Evolutionary conservation across 2,888 invertebrate species (phyloP).

Genomic region (Galerucella nymphaeae): DNA sequence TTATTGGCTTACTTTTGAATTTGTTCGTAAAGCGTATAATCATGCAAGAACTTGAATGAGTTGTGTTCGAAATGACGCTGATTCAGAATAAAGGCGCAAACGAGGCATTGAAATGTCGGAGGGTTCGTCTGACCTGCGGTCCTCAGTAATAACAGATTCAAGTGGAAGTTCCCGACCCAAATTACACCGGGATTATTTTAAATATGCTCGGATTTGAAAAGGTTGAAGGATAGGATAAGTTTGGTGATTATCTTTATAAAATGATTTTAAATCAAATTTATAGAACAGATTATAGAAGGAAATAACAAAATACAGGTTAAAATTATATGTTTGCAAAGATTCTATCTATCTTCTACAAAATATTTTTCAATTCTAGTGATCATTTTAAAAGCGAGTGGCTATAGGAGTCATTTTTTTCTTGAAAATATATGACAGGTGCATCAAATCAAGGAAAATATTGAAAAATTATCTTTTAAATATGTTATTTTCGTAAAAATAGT

Average conservation of each 20-base stretch:
- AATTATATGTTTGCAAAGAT: no score
- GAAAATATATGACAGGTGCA: no score
- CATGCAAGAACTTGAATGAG: constrained; percentile 38
- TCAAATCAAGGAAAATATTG: no score
- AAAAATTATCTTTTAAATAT: no score
- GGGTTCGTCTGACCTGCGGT: constrained; percentile 41
- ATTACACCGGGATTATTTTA: constrained; percentile 26
- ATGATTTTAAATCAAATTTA: background rate
- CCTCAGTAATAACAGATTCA: constrained; percentile 40
- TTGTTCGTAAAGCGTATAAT: background rate
- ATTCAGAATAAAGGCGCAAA: constrained; percentile 43
- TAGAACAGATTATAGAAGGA: background rate
- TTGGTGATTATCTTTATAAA: background rate
- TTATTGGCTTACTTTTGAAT: constrained; percentile 16
- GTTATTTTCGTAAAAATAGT: no score
- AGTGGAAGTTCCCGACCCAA: constrained; percentile 31
- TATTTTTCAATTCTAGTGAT: no score
- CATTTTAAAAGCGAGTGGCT: no score
- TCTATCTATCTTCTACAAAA: no score
- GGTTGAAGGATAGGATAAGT: constrained; percentile 20
- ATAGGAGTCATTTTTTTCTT: no score
- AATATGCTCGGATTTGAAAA: constrained; percentile 6
- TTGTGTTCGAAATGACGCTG: constrained; percentile 40
- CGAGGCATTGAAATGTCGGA: constrained; percentile 45
- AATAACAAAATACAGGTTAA: no score